Base-by-base conservation (phyloP, 2,888 invertebrate genomes). In the Iselma pallidipennis region DNA sequence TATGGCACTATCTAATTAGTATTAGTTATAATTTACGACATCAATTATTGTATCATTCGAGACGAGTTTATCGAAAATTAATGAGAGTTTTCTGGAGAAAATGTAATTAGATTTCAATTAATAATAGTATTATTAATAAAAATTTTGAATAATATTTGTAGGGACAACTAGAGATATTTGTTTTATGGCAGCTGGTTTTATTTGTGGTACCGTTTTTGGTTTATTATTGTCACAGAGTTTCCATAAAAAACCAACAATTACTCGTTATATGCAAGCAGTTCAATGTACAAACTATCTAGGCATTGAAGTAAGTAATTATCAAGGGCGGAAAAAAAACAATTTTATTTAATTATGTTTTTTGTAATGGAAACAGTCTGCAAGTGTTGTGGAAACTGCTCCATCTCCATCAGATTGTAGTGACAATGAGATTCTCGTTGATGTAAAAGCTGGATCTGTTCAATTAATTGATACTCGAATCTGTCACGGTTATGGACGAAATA, bases 361-460 rank as follows among this genome's bases (percentile, higher is more conserved):
- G 14, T 55, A 49, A 69, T 56, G 58, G 57, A 74, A 76, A 50
- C 67, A 88, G 87, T 83, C 84, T 50, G 83, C 85, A 48, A 79
- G 82, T 48, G 76, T 85, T 65, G 81, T 85, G 58, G 86, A 87
- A 67, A 85, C 86, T 72, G 81, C 81, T 16, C 79, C 81, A 71
- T 83, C 85, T 59, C 87, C 87, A 19, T 78, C 77, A 45, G 81
- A 85, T 49, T 81, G 83, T 67, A 80, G 77, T 31, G 81, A 85
- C 1, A 82, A 86, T 72, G 86, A 88, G 62, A 78, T 88, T 51
- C 74, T 88, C 58, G 82, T 89, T 42, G 85, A 85, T 81, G 88
- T 88, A 2, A 86, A 86, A 77, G 87, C 88, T 50, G 84, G 85
- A 10, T 85, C 87, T 4, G 79, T 89, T 21, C 86, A 88, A 69